Base-by-base conservation (phyloP, 2,113 vertebrate genomes). In the Hylia prasina region DNA sequence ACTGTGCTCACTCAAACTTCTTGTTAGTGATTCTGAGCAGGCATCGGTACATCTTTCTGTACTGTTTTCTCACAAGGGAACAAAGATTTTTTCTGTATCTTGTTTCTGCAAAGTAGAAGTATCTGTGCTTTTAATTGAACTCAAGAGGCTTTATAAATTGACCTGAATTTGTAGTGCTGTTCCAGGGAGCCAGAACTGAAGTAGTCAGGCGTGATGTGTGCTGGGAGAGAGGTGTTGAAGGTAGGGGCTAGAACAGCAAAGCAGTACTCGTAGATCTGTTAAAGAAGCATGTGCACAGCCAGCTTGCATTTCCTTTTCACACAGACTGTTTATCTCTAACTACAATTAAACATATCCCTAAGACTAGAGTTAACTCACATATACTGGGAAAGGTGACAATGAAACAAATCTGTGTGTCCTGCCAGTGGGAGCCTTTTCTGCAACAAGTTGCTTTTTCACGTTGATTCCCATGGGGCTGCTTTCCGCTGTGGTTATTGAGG, bases 121-220 rank as follows among this genome's bases (percentile, higher is more conserved):
- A 63, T 94, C 82, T 89, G 44, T 85, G 73, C 89, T 96, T 87
- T 94, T 96, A 97, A 97, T 96, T 96, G 93, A 97, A 57, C 96
- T 96, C 93, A 79, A 33, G 96, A 95, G 96, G 81, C 78, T 96
- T 94, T 93, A 61, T 79, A 96, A 95, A 94, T 91, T 93, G 91
- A 94, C 69, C 73, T 87, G 93, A 89, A 85, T 90, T 92, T 94
- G 57, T 61, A 84, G 91, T 77, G 81, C 81, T 89, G 45, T 95
- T 95, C 51, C 61, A 76, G 73, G 81, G 70, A 95, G 61, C 57
- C 72, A 79, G 84, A 91, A 50, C 77, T 85, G 93, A 89, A 94
- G 94, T 87, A 95, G 91, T 94, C 89, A 89, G 84, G 89, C 87
- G 4, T 97, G 94, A 82, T 95, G 42, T 39, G 70, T 91, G n/a